Evolutionary conservation across 1,140 invertebrate species (phyloP).

Genomic region (Brachionus sp.): DNA sequence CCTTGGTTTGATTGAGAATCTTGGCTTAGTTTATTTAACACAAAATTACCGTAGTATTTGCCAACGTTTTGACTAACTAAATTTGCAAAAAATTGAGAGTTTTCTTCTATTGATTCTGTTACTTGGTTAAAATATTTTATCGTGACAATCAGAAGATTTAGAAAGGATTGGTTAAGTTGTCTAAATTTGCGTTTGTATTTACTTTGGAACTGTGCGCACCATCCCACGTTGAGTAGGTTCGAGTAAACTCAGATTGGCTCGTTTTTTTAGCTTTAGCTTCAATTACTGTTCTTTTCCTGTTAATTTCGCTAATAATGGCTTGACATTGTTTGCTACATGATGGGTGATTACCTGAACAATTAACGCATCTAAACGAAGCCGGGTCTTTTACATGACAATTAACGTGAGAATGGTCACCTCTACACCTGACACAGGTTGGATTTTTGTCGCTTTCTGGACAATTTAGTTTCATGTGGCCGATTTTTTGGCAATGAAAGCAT

Average conservation of each 20-base stretch:
- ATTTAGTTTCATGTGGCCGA: not conserved
- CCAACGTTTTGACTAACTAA: not conserved
- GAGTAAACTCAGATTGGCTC: not conserved
- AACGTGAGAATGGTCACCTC: not conserved
- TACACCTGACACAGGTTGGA: not conserved
- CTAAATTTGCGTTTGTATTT: not conserved
- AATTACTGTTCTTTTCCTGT: not conserved
- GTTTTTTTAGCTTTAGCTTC: not conserved
- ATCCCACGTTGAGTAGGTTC: not conserved
- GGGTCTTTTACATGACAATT: not conserved
- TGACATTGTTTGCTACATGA: not conserved
- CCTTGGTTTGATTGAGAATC: not conserved
- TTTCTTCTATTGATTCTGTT: not conserved
- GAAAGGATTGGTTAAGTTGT: not conserved
- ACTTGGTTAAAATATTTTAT: constrained; percentile 4
- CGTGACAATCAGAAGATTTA: not conserved
- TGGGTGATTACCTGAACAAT: not conserved
- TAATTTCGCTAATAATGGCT: not conserved
- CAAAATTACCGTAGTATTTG: not conserved
- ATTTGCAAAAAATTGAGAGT: not conserved
- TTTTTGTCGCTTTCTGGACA: not conserved
- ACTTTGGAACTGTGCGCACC: not conserved
- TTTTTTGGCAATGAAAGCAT: not conserved
- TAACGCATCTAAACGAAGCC: not conserved
- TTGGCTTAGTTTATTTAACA: not conserved